Conservation (phyloP, 2,888 invertebrate species). For the Antheraea assamensis region DNA sequence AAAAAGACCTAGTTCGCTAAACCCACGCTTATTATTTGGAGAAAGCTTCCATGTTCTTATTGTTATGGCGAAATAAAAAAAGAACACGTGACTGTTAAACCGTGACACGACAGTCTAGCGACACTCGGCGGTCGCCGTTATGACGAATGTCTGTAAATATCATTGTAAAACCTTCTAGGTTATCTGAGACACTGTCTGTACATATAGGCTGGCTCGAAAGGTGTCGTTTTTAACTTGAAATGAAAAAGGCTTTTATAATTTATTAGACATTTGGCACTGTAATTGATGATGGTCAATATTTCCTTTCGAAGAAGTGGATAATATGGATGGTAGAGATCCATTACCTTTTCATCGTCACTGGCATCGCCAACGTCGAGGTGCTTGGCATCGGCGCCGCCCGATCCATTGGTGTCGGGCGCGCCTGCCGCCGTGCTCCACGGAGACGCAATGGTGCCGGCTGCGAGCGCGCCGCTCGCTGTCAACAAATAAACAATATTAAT, state of each 20-base stretch:
- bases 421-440: constrained; percentile 95
- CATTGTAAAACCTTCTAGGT: not conserved
- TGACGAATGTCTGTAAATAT: not conserved
- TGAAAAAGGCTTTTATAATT: not conserved
- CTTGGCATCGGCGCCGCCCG: constrained; percentile 93
- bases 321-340: constrained; percentile 1
- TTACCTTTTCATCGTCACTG: constrained; percentile 87
- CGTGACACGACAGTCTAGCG: not conserved
- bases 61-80: not conserved
- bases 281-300: not conserved
- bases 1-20: not conserved
- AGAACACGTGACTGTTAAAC: not conserved
- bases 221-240: not conserved
- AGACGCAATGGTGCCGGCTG: constrained; percentile 97
- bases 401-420: constrained; percentile 94
- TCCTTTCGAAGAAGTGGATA: not conserved
- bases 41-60: not conserved
- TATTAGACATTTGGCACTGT: not conserved
- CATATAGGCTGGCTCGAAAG: not conserved
- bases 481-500: constrained; percentile 38
- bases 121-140: not conserved
- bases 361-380: constrained; percentile 96
- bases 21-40: not conserved
- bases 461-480: constrained; percentile 81
- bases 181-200: not conserved